phyloP scores from a whole-genome alignment of 2,888 invertebrate species.

The Entomobrya proxima region DNA sequence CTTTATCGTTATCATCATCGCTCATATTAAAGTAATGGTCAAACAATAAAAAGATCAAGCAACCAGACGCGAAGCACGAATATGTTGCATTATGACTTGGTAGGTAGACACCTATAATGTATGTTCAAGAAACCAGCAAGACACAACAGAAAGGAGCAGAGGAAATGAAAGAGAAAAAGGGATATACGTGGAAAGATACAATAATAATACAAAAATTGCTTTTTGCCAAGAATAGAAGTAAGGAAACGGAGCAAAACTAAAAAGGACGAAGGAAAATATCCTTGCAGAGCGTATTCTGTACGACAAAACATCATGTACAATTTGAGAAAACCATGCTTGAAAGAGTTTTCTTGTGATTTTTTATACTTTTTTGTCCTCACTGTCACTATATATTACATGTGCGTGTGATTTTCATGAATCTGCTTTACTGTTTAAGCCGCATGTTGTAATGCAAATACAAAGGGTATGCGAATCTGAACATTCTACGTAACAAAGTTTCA shows the following conservation, averaged over 20 bases:
- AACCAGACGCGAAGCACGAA: conserved; percentile 8
- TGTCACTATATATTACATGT: not conserved
- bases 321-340: conserved; percentile 39
- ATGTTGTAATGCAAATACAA: not conserved
- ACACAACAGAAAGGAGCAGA: conserved; percentile 10
- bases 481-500: too few relatives aligned
- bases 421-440: not conserved
- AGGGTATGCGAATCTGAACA: too few relatives aligned
- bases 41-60: conserved; percentile 63
- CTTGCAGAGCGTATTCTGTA: conserved; percentile 2
- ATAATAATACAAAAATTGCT: conserved; percentile 48
- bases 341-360: conserved; percentile 22
- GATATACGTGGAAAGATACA: conserved; percentile 26
- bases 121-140: conserved; percentile 9
- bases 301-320: conserved; percentile 45
- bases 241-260: conserved; percentile 44
- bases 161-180: conserved; percentile 45
- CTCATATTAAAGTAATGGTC: conserved; percentile 64
- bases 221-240: conserved; percentile 33
- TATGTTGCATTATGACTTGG: conserved; percentile 1
- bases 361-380: conserved; percentile 2
- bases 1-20: conserved; percentile 60
- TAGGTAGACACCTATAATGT: not conserved
- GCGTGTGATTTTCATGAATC: not conserved
- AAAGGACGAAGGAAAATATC: conserved; percentile 31